A percentile compares a stretch with the other conserved stretches of the same genome.
These are phyloP conservation scores for Cetoscarus ocellatus DNA, from an alignment of 2,797 vertebrate genomes.

Conservation along the genomic window DNA sequence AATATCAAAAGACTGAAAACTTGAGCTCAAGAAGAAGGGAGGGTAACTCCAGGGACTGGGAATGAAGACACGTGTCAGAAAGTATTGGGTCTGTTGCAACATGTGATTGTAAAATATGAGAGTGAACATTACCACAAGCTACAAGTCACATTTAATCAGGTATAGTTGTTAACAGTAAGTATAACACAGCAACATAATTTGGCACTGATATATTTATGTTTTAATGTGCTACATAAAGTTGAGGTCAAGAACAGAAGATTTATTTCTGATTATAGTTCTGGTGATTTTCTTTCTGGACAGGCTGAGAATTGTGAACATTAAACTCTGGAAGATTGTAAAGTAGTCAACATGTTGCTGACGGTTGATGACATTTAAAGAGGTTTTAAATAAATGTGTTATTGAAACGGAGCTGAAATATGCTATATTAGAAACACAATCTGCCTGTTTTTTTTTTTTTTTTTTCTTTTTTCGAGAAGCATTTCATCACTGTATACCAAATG, in stretches of 20 bases:
- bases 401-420: background rate
- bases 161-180: slow-evolving; percentile 18
- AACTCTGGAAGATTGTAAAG: background rate
- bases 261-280: slow-evolving; percentile 5
- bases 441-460: background rate
- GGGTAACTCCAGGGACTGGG: slow-evolving; percentile 1
- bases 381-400: background rate
- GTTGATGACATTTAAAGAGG: background rate
- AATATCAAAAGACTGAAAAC: background rate
- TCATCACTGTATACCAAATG: too few relatives aligned
- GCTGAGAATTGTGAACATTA: background rate
- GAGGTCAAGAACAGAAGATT: slow-evolving; percentile 4
- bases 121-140: background rate
- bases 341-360: background rate
- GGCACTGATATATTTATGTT: slow-evolving; percentile 5
- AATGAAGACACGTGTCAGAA: slow-evolving; percentile 18
- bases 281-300: background rate
- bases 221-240: slow-evolving; percentile 3
- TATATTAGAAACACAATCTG: background rate
- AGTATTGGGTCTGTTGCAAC: background rate
- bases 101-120: slow-evolving; percentile 26
- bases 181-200: background rate
- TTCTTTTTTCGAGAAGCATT: background rate
- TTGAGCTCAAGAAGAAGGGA: background rate
- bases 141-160: slow-evolving; percentile 32